phyloP scores from a whole-genome alignment of 2,797 vertebrate genomes.

The Gallinago solitaria region DNA sequence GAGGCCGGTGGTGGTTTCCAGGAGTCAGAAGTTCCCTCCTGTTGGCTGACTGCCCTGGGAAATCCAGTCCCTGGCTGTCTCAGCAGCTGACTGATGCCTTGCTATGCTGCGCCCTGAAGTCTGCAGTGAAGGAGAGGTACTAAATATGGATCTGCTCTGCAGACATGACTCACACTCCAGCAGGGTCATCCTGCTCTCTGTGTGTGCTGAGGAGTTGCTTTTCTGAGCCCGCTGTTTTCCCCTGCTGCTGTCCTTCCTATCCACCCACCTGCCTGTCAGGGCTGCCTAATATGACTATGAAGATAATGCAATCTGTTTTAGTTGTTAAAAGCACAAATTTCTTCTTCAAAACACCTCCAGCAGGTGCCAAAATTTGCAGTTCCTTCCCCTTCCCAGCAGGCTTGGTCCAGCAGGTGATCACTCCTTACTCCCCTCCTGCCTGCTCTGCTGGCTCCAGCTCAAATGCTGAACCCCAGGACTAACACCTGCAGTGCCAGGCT shows the following conservation, averaged over 20 bases:
- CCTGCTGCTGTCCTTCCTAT: neutral
- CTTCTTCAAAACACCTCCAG: neutral
- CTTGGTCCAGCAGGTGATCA: neutral
- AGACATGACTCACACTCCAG: neutral
- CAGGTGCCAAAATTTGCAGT: neutral
- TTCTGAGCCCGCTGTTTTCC: neutral
- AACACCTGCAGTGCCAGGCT: fast-evolving
- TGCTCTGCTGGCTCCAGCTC: neutral
- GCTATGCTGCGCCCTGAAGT: neutral
- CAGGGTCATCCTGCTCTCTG: neutral
- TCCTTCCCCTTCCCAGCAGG: neutral
- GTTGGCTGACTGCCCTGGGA: neutral
- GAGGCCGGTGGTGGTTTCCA: neutral
- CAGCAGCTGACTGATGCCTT: neutral
- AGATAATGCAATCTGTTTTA: neutral
- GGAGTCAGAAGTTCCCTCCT: neutral
- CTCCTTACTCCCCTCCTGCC: neutral
- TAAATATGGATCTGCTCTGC: neutral
- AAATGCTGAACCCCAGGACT: neutral
- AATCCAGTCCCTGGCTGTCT: neutral
- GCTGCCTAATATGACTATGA: neutral
- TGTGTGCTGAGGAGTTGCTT: neutral
- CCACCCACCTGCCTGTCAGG: neutral
- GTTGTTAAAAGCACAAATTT: neutral
- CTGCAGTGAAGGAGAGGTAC: neutral